Base-by-base conservation (phyloP, 2,797 vertebrate species). In the Gallinago nigripennis region DNA sequence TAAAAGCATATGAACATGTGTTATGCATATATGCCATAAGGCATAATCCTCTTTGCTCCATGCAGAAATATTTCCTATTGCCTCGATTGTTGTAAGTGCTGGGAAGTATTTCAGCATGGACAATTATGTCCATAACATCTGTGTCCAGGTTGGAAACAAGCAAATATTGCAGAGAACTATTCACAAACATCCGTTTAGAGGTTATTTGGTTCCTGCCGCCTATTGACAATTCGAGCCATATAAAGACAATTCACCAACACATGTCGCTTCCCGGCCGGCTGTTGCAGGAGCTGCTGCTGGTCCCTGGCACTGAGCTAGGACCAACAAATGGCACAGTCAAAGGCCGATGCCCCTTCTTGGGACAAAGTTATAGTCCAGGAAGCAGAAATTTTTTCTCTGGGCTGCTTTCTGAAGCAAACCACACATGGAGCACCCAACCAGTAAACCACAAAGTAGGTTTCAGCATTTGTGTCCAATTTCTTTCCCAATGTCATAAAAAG, bases 1-100 rank as follows among this genome's bases (percentile, higher is more conserved):
- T 91, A 91, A 88, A 95, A 91, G 76, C 85, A 69, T 83, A 48
- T 92, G 95, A 93, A 86, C 87, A 90, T 86, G 89, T 90, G 91
- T 75, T 94, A 96, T 94, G 92, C 1, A 11, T 93, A 85, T 77
- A 76, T 89, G 90, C 51, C 87, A 69, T 82, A 88, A 94, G 50
- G 63, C 63, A 91, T 96, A 95, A 96, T 91, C 86, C 76, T 95
- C 79, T 95, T 69, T 79, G 37, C 88, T 91, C 58, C 43, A 3
- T 58, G 35, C 63, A 88, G 91, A 93, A 94, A 21, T 90, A 88
- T 95, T 94, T 96, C 80, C 69, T 90, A 70, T 86, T 73, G 71
- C 71, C 50, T 8, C 0, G 0, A 77, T 87, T 70, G 64, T 28
- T 71, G 31, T 77, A 60, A 80, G 57, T 35, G 45, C 72, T 58